Conservation (phyloP, 2,888 invertebrate genomes). For the Helleia helle region DNA sequence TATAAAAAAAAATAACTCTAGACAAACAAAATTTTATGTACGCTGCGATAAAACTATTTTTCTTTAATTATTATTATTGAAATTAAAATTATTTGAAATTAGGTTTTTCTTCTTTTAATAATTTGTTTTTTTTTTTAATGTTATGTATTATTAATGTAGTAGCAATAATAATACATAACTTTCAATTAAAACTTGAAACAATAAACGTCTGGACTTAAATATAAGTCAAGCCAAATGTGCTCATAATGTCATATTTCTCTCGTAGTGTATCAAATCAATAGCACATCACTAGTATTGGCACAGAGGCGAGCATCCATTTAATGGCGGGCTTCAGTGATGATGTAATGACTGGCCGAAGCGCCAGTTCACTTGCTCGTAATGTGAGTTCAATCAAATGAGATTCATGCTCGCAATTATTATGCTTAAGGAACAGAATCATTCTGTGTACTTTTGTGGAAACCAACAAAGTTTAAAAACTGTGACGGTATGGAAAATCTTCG, state of each 20-base stretch:
- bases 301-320: not conserved
- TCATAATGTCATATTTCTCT: not conserved
- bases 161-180: not conserved
- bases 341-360: constrained; percentile 4
- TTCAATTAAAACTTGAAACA: not conserved
- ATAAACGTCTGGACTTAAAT: not conserved
- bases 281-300: constrained; percentile 3
- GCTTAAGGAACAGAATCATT: not conserved
- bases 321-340: not conserved
- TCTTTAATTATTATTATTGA: no score
- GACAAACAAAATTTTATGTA: no score
- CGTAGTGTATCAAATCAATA: no score
- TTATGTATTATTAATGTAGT: no score
- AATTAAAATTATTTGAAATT: no score
- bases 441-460: no score
- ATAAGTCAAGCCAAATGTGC: not conserved
- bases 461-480: no score
- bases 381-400: not conserved
- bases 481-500: no score
- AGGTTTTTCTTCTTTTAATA: no score
- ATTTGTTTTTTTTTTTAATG: no score
- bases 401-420: constrained; percentile 1
- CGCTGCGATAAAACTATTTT: no score
- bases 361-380: not conserved
- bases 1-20: no score